These are phyloP conservation scores for Microtus richardsoni DNA, from an alignment of 2,113 vertebrate genomes.

Conservation along the genomic window DNA sequence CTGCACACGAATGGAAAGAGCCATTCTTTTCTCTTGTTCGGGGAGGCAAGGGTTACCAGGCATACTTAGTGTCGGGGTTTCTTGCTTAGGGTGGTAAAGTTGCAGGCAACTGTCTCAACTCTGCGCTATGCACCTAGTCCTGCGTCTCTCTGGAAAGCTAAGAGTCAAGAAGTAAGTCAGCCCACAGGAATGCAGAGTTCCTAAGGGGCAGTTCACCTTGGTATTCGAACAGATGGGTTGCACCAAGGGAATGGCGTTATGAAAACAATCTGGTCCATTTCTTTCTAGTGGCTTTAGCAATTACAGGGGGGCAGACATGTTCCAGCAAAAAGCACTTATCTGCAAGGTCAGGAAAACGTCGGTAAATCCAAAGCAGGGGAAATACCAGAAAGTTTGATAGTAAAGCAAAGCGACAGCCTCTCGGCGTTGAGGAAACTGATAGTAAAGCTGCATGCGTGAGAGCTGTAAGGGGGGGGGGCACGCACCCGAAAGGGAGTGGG, in stretches of 20 bases:
- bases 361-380: slow-evolving; percentile 12
- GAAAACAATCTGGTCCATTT: slow-evolving; percentile 3
- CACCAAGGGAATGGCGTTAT: background rate
- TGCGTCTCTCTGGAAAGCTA: background rate
- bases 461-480: background rate
- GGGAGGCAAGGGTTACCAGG: background rate
- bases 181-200: background rate
- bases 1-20: background rate
- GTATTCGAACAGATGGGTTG: slow-evolving; percentile 28
- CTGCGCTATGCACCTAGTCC: background rate
- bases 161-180: background rate
- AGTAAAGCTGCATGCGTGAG: background rate
- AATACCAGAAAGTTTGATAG: slow-evolving; percentile 22
- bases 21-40: background rate
- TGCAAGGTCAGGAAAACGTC: slow-evolving; percentile 38
- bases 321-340: slow-evolving; percentile 45
- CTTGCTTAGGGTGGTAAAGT: background rate
- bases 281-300: slow-evolving; percentile 55
- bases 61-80: background rate
- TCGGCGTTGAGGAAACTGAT: background rate
- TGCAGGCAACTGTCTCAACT: background rate
- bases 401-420: slow-evolving; percentile 51
- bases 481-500: background rate
- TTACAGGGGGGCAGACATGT: slow-evolving; percentile 65
- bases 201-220: background rate